A percentile compares a stretch with the other conserved stretches of the same genome.
phyloP scores from a whole-genome alignment of 2,113 vertebrate species.

The Apodemus sylvaticus region DNA sequence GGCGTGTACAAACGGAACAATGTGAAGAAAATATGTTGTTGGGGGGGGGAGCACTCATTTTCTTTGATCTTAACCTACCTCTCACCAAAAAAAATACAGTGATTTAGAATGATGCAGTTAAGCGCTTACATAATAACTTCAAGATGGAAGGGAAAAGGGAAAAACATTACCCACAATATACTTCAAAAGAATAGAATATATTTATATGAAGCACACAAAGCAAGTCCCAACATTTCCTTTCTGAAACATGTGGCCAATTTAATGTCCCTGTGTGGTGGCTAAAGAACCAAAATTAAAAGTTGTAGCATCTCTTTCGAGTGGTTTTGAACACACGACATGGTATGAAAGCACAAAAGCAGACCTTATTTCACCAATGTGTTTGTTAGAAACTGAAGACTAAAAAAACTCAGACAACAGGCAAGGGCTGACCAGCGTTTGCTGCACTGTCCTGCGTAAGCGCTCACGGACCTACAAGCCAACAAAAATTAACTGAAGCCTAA shows the following conservation, averaged over 20 bases:
- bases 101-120: constrained; percentile 80
- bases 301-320: constrained; percentile 75
- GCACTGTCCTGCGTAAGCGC: constrained; percentile 11
- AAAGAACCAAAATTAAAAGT: constrained; percentile 74
- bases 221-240: constrained; percentile 73
- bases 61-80: constrained; percentile 81
- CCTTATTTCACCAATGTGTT: constrained; percentile 57
- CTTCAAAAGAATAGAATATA: constrained; percentile 79
- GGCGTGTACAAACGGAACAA: constrained; percentile 68
- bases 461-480: constrained; percentile 53
- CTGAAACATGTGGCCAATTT: constrained; percentile 79
- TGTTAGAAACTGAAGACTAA: constrained; percentile 55
- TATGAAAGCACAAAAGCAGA: constrained; percentile 39
- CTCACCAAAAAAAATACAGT: constrained; percentile 79
- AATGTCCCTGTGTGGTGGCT: constrained; percentile 69
- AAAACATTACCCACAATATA: constrained; percentile 78
- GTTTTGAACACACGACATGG: constrained; percentile 69
- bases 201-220: constrained; percentile 74
- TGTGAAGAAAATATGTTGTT: constrained; percentile 72
- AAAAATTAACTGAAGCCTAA: constrained; percentile 69
- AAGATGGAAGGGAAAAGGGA: constrained; percentile 79
- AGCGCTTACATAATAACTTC: constrained; percentile 82
- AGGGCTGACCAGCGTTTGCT: constrained; percentile 46
- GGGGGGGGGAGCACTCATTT: constrained; percentile 53
- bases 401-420: constrained; percentile 43